Percentiles rank a stretch among this genome's conserved stretches.
These are phyloP conservation scores for Clusia tigrina DNA, from an alignment of 2,888 invertebrate species.

Conservation along the genomic window DNA sequence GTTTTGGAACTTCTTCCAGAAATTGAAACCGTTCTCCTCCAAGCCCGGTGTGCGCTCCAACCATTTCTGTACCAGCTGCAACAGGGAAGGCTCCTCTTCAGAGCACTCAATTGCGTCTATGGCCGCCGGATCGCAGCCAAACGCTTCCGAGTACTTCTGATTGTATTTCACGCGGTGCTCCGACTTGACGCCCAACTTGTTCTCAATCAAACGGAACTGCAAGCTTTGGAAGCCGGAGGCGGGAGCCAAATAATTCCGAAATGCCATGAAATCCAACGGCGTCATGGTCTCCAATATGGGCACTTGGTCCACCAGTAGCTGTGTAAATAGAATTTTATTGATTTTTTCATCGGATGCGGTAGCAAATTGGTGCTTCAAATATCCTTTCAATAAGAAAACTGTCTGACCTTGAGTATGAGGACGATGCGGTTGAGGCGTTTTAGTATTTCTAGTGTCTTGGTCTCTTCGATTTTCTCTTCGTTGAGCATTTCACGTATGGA, in stretches of 20 bases:
- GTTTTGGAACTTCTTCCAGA: slow-evolving; percentile 89
- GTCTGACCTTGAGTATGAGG: slow-evolving; percentile 86
- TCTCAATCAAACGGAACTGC: slow-evolving; percentile 95
- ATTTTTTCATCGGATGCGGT: background rate
- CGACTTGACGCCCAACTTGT: slow-evolving; percentile 83
- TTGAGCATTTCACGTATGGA: slow-evolving; percentile 85
- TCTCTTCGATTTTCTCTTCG: slow-evolving; percentile 81
- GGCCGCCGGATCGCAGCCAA: slow-evolving; percentile 76
- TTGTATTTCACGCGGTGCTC: slow-evolving; percentile 93
- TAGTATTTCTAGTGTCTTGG: slow-evolving; percentile 90
- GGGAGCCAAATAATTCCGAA: slow-evolving; percentile 89
- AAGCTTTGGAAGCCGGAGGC: slow-evolving; percentile 98
- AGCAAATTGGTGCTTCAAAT: background rate
- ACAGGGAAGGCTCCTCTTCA: slow-evolving; percentile 84
- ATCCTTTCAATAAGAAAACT: background rate
- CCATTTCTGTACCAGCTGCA: slow-evolving; percentile 90
- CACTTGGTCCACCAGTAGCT: slow-evolving; percentile 96
- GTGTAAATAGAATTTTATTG: slow-evolving; percentile 28
- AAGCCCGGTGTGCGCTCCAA: slow-evolving; percentile 93
- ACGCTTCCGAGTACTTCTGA: slow-evolving; percentile 87
- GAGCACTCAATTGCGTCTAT: slow-evolving; percentile 72
- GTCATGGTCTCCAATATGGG: slow-evolving; percentile 99
- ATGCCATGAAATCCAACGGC: slow-evolving; percentile 98
- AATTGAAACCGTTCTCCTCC: slow-evolving; percentile 84
- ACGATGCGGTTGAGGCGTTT: slow-evolving; percentile 91